Evolutionary conservation across 2,113 vertebrate genomes (phyloP).

Genomic region (Megaptera novaeangliae): DNA sequence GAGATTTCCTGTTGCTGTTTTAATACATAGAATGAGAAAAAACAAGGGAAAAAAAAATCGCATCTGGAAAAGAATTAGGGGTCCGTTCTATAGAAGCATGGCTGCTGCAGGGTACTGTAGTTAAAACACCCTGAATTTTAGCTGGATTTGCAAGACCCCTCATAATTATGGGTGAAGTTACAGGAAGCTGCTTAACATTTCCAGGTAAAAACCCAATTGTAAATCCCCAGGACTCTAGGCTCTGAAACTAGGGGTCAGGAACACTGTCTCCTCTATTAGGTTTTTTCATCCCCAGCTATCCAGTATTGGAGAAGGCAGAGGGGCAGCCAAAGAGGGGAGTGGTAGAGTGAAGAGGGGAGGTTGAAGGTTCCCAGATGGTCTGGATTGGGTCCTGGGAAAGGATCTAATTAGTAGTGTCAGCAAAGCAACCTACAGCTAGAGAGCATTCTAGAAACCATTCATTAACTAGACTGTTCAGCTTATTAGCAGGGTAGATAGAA

Average conservation of each 20-base stretch:
- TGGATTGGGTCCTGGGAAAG: neutral
- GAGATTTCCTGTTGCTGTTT: conserved; percentile 13
- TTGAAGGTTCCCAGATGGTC: neutral
- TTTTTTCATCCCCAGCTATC: neutral
- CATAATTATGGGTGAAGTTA: neutral
- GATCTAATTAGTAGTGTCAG: neutral
- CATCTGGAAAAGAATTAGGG: conserved; percentile 29
- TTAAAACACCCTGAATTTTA: neutral
- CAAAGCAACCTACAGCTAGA: neutral
- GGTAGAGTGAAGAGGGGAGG: neutral
- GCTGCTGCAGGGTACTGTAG: neutral
- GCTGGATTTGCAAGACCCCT: neutral
- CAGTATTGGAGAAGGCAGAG: neutral
- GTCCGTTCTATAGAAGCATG: neutral
- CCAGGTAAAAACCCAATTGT: neutral
- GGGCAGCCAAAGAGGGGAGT: neutral
- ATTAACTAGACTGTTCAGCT: neutral
- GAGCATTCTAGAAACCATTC: neutral
- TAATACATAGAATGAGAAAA: neutral
- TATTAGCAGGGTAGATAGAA: neutral
- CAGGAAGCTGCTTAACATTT: neutral
- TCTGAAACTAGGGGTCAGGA: neutral
- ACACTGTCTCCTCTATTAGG: neutral
- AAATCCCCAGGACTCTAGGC: neutral
- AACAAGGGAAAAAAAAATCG: neutral